A percentile compares a stretch with the other conserved stretches of the same genome.
Conservation (phyloP, 2,888 invertebrate species). For the Nemotelus nigrinus region DNA sequence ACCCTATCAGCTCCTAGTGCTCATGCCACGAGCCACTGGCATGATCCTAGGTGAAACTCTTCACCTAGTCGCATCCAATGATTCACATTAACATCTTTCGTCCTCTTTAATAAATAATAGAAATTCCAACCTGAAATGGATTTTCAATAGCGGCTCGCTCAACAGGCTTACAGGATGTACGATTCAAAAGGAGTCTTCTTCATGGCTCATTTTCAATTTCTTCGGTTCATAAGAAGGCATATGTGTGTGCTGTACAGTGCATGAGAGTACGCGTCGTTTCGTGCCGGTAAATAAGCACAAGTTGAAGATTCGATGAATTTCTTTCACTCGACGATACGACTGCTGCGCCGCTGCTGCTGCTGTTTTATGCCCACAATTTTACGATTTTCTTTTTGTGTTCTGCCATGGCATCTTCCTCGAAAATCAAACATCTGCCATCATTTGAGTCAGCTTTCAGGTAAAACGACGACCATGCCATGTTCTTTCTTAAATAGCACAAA, state of each 20-base stretch:
- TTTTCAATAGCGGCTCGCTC: neutral
- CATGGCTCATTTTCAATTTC: constrained; percentile 31
- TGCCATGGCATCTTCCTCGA: constrained; percentile 34
- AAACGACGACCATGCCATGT: neutral
- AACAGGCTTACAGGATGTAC: constrained; percentile 20
- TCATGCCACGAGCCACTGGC: constrained; percentile 13
- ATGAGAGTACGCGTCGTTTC: too few relatives aligned
- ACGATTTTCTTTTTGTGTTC: constrained; percentile 1
- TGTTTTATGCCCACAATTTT: constrained; percentile 10
- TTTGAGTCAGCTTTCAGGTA: constrained; percentile 35
- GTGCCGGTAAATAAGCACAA: neutral
- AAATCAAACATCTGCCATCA: constrained; percentile 42
- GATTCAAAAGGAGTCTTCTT: constrained; percentile 22
- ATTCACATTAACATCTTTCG: neutral
- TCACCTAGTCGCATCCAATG: neutral
- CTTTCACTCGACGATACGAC: neutral
- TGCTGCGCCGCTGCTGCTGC: constrained; percentile 3
- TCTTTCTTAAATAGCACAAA: constrained; percentile 6
- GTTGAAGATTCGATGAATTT: neutral
- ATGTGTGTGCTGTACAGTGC: neutral
- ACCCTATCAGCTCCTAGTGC: neutral
- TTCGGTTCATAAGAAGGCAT: neutral
- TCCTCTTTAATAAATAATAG: neutral
- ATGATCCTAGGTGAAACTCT: constrained; percentile 9
- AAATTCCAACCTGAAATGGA: neutral